phyloP scores from a whole-genome alignment of 2,888 invertebrate genomes.

The Synanthedon tipuliformis region DNA sequence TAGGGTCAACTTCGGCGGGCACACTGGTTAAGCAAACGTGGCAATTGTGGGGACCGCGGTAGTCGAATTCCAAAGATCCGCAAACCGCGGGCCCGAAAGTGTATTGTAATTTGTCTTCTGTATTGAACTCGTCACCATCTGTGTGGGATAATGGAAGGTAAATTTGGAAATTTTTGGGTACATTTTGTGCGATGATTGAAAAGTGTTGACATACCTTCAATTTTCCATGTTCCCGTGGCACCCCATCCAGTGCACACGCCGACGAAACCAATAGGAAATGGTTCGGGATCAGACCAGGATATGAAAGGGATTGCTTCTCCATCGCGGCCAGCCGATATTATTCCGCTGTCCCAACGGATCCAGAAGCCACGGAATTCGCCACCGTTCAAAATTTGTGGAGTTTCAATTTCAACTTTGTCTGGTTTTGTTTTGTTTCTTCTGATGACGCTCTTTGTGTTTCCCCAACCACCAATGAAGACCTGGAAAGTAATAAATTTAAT shows the following conservation, averaged over 20 bases:
- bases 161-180: slow-evolving; percentile 42
- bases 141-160: slow-evolving; percentile 17
- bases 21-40: slow-evolving; percentile 71
- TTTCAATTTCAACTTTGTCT: slow-evolving; percentile 77
- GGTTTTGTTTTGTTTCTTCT: slow-evolving; percentile 82
- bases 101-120: slow-evolving; percentile 71
- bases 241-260: slow-evolving; percentile 92
- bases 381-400: slow-evolving; percentile 77
- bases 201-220: slow-evolving; percentile 72
- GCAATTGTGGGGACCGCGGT: slow-evolving; percentile 74
- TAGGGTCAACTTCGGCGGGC: slow-evolving; percentile 69
- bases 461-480: slow-evolving; percentile 90
- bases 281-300: slow-evolving; percentile 77
- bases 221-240: slow-evolving; percentile 82
- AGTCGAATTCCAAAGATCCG: slow-evolving; percentile 68
- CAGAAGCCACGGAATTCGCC: slow-evolving; percentile 87
- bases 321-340: slow-evolving; percentile 78
- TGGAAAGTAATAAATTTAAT: not conserved
- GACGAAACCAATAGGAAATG: slow-evolving; percentile 78
- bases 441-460: slow-evolving; percentile 85
- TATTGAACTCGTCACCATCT: slow-evolving; percentile 68
- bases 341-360: slow-evolving; percentile 81
- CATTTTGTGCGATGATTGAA: slow-evolving; percentile 33
- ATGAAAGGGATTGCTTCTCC: slow-evolving; percentile 79
- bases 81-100: slow-evolving; percentile 67